Conservation (phyloP, 2,888 invertebrate genomes). For the Heliconius ethilla region DNA sequence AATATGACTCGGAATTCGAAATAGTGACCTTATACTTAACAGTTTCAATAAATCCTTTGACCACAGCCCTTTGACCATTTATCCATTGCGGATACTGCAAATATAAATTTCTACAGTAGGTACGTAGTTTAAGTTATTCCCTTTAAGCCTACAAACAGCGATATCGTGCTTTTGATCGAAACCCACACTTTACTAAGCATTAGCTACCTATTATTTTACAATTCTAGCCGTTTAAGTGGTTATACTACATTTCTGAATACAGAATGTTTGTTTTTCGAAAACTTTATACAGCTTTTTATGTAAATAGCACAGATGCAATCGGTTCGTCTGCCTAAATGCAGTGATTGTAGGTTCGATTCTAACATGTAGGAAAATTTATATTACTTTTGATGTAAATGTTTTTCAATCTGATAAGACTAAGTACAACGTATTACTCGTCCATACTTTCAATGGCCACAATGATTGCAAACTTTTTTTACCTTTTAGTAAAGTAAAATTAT, state of each 20-base stretch:
- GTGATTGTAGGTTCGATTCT: too few species aligned
- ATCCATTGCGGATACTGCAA: background rate
- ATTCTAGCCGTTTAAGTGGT: constrained; percentile 57
- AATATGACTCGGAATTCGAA: background rate
- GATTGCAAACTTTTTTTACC: too few species aligned
- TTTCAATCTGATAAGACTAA: too few species aligned
- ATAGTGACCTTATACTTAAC: too few species aligned
- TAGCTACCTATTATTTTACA: constrained; percentile 60
- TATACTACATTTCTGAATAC: constrained; percentile 58
- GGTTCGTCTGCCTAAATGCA: background rate
- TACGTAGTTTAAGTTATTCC: constrained; percentile 15
- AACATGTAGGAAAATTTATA: too few species aligned
- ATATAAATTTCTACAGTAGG: constrained; percentile 3
- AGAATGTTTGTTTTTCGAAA: background rate
- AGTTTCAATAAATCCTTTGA: background rate
- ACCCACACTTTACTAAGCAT: constrained; percentile 43
- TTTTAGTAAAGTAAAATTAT: too few species aligned
- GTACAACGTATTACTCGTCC: too few species aligned
- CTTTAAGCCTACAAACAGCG: background rate
- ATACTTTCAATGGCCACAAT: too few species aligned
- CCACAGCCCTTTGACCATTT: background rate
- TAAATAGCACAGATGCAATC: background rate
- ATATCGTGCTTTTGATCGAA: constrained; percentile 24
- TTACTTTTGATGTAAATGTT: too few species aligned
- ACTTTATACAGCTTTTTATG: background rate